Conservation (phyloP, 2,113 vertebrate genomes). For the Silurus meridionalis region DNA sequence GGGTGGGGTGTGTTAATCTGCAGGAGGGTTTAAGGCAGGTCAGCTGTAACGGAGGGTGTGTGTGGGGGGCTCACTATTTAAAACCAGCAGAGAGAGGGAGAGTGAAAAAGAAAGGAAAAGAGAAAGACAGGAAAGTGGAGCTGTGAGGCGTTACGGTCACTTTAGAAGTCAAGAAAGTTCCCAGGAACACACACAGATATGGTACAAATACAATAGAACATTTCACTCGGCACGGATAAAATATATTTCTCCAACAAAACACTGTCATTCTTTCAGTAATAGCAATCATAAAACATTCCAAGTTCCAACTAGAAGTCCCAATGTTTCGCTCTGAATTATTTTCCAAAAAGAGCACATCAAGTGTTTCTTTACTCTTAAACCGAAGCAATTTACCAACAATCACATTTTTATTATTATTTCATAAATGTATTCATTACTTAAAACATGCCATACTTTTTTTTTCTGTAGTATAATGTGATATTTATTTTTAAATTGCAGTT, state of each 20-base stretch:
- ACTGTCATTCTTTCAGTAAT: neutral
- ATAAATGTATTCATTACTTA: neutral
- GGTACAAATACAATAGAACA: neutral
- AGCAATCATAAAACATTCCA: neutral
- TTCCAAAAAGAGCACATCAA: neutral
- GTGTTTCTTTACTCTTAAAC: neutral
- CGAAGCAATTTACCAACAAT: neutral
- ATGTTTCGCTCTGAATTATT: neutral
- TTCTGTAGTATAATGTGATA: neutral
- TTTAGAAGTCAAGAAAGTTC: conserved; percentile 12
- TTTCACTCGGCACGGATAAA: neutral
- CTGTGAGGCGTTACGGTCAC: conserved; percentile 5
- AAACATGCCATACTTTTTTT: neutral
- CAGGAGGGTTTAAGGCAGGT: conserved; percentile 66
- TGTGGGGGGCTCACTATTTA: conserved; percentile 43
- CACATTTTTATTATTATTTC: neutral
- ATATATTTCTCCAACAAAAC: neutral
- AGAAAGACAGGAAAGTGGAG: neutral
- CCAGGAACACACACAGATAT: neutral
- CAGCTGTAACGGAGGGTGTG: conserved; percentile 67
- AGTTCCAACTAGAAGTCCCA: neutral
- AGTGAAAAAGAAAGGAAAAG: neutral
- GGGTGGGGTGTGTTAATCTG: conserved; percentile 64
- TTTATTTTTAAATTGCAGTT: neutral
- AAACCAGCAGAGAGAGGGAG: conserved; percentile 50